These are phyloP conservation scores for Rhynchotus rufescens DNA, from an alignment of 2,797 vertebrate genomes.

Conservation along the genomic window DNA sequence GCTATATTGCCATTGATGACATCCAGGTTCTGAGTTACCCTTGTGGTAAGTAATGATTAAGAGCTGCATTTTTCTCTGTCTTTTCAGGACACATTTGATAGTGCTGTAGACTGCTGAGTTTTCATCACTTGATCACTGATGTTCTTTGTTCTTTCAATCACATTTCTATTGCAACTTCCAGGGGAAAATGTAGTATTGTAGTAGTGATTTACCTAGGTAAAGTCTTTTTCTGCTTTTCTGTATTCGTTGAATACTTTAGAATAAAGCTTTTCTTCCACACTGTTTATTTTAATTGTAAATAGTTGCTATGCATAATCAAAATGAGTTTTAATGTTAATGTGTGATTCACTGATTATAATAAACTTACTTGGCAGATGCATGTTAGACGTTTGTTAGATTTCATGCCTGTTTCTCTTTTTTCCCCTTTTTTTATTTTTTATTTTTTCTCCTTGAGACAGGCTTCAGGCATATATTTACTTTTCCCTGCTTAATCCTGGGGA, in stretches of 20 bases:
- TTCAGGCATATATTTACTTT: not conserved
- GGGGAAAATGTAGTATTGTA: not conserved
- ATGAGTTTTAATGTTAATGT: not conserved
- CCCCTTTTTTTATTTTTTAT: not conserved
- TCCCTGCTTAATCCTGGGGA: not conserved
- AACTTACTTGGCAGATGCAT: not conserved
- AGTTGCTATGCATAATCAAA: not conserved
- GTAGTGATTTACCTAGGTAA: slow-evolving; percentile 29
- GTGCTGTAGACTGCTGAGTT: slow-evolving; percentile 49
- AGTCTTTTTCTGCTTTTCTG: not conserved
- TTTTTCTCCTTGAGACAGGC: not conserved
- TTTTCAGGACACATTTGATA: slow-evolving; percentile 65
- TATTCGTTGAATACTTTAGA: too few species aligned
- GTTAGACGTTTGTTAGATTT: not conserved
- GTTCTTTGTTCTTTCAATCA: slow-evolving; percentile 27
- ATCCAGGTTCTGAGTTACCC: slow-evolving; percentile 99
- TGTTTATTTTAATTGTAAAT: not conserved
- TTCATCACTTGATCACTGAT: slow-evolving; percentile 47
- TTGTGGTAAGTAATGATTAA: slow-evolving; percentile 91
- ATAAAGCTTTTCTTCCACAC: not conserved
- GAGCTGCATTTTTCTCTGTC: slow-evolving; percentile 71
- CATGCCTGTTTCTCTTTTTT: not conserved
- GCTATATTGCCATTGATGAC: slow-evolving; percentile 98
- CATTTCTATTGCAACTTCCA: slow-evolving; percentile 51
- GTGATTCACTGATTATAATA: not conserved